Base-by-base conservation (phyloP, 2,888 invertebrate species). In the Orchestes rusci region DNA sequence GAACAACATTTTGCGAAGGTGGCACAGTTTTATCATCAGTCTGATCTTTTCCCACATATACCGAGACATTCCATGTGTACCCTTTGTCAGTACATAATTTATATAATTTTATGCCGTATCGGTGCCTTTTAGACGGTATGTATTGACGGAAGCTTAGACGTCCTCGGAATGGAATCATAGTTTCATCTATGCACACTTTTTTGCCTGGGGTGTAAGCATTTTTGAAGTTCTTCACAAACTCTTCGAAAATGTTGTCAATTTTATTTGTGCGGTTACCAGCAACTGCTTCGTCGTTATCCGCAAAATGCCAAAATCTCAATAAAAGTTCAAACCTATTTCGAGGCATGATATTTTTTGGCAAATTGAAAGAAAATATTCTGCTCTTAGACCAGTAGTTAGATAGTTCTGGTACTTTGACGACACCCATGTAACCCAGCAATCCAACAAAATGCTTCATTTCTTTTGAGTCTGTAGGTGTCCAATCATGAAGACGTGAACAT, bases 101-200 rank as follows among this genome's bases (percentile, higher is more conserved):
- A 15, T 40, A 40, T 16, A 34, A 34, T 13, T 39, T 39, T 36
- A 39, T 39, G 12, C 39, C 39, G 16, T 39, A 39, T 16, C 39
- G 39, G 16, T 37, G 35, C 10, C 35, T 38, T 16, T 40, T 36
- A 8, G 40, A 40, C 3, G 33, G 33, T 18, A 38, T 40, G 12
- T 40, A 40, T 33, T 40, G 40, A 12, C 40, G 40, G 15, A 40
- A 40, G 16, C 35, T 38, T n/a, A 40, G 20, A 4, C 40, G 15
- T 8, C 40, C 40, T 38, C 39, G 5, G 5, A 13, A 39, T 7
- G 39, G 39, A 10, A 39, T 13, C 39, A 39, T 30, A 29, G 39
- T 30, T 29, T 39, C 39, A 39, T 39, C n/a, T n/a, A n/a, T n/a
- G n/a, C n/a, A n/a, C n/a, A n/a, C n/a, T n/a, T n/a, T n/a, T n/a